A percentile compares a stretch with the other conserved stretches of the same genome.
phyloP scores from a whole-genome alignment of 2,113 vertebrate species.

The Felis catus region DNA sequence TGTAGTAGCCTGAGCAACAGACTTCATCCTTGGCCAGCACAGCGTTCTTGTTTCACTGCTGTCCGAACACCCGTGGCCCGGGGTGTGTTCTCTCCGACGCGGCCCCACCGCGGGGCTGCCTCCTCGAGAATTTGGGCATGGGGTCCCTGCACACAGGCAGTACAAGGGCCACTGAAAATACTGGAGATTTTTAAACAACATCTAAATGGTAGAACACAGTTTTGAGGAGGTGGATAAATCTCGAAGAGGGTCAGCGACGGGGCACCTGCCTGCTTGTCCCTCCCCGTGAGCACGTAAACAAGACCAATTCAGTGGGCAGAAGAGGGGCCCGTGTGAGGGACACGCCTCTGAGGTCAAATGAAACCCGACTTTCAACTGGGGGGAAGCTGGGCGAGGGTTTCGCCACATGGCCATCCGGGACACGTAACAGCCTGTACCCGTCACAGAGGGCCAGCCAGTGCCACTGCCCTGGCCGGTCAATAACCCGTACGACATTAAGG shows the following conservation, averaged over 20 bases:
- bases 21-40: not conserved
- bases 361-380: not conserved
- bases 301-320: no score
- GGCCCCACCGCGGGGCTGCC: no score
- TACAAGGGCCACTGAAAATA: not conserved
- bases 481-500: not conserved
- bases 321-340: rapidly evolving
- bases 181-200: not conserved
- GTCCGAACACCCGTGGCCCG: no score
- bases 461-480: not conserved
- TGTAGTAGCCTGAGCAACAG: rapidly evolving
- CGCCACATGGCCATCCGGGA: not conserved
- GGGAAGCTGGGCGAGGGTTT: not conserved
- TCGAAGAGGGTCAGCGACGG: not conserved
- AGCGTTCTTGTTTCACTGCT: no score
- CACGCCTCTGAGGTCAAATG: not conserved
- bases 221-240: not conserved
- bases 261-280: not conserved
- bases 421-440: not conserved
- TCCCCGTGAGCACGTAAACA: rapidly evolving
- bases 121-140: not conserved
- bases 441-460: no score
- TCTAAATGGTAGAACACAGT: not conserved
- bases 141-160: not conserved
- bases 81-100: no score